Evolutionary conservation across 2,113 vertebrate species (phyloP).

Genomic region (Sylvietta virens): DNA sequence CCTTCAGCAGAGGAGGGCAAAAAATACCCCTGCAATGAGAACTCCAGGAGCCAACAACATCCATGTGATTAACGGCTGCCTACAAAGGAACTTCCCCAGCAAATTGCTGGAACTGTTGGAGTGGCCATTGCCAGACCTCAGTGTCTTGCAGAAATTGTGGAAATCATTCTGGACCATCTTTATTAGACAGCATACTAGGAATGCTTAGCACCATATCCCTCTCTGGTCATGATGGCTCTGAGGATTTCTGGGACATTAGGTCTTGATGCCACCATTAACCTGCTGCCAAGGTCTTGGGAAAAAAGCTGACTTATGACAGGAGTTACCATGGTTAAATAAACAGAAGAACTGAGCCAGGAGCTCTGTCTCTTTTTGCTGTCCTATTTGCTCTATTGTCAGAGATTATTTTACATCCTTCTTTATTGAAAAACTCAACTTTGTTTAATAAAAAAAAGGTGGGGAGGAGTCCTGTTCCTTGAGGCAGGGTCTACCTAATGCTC

Average conservation of each 20-base stretch:
- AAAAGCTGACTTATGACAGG: neutral
- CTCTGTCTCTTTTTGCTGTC: conserved; percentile 9
- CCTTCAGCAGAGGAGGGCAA: neutral
- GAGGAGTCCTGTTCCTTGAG: conserved; percentile 11
- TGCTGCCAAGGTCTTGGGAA: neutral
- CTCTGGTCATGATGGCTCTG: rapidly evolving
- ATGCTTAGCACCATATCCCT: neutral
- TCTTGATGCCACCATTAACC: neutral
- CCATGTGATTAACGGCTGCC: neutral
- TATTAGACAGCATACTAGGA: neutral
- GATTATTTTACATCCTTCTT: conserved; percentile 53
- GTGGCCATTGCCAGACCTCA: neutral
- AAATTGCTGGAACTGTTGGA: neutral
- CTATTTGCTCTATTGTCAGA: neutral
- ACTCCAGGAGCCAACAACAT: conserved; percentile 25
- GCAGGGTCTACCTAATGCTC: neutral
- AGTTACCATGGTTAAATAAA: conserved; percentile 44
- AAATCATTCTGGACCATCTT: neutral
- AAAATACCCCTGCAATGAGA: conserved; percentile 28
- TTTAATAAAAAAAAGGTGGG: neutral
- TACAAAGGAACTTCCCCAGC: neutral
- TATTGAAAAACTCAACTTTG: conserved; percentile 43
- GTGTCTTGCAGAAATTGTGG: neutral
- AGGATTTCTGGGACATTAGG: neutral
- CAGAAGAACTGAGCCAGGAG: conserved; percentile 45